A percentile compares a stretch with the other conserved stretches of the same genome.
Conservation (phyloP, 1,140 invertebrate species). For the Apis dorsata region DNA sequence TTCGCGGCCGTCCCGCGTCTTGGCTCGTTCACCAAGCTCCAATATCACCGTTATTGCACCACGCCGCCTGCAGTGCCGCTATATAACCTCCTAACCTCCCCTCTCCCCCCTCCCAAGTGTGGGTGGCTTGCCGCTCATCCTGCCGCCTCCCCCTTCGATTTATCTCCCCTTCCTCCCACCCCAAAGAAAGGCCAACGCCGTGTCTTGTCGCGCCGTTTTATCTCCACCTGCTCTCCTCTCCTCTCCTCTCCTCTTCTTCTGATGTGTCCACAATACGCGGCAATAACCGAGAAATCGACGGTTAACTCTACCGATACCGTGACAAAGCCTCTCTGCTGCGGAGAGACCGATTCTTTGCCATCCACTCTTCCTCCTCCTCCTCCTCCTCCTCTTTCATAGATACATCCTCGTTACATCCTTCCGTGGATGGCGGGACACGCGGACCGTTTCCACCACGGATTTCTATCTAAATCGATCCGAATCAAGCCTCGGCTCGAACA, state of each 20-base stretch:
- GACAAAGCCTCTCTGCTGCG: conserved; percentile 43
- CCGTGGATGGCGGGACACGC: too few relatives aligned
- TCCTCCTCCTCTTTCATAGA: neutral
- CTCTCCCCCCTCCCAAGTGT: conserved; percentile 23
- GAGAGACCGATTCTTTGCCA: conserved; percentile 36
- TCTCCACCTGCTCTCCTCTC: conserved; percentile 61
- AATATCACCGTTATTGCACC: conserved; percentile 68
- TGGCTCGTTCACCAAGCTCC: conserved; percentile 37
- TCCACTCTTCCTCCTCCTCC: conserved; percentile 18
- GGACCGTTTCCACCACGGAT: too few relatives aligned
- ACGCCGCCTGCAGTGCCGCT: conserved; percentile 61
- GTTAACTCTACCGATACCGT: conserved; percentile 62
- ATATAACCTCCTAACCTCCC: conserved; percentile 28
- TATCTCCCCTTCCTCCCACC: conserved; percentile 53
- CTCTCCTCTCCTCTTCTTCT: too few relatives aligned
- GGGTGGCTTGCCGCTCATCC: conserved; percentile 61
- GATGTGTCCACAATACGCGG: conserved; percentile 61
- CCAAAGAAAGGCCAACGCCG: neutral
- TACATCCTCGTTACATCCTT: too few relatives aligned
- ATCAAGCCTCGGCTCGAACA: too few relatives aligned
- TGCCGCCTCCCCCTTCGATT: conserved; percentile 58
- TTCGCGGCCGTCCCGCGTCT: neutral
- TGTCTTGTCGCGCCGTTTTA: conserved; percentile 51
- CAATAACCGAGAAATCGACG: conserved; percentile 68
- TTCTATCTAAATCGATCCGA: conserved; percentile 20